phyloP scores from a whole-genome alignment of 2,888 invertebrate species.

The Lottia gigantea region DNA sequence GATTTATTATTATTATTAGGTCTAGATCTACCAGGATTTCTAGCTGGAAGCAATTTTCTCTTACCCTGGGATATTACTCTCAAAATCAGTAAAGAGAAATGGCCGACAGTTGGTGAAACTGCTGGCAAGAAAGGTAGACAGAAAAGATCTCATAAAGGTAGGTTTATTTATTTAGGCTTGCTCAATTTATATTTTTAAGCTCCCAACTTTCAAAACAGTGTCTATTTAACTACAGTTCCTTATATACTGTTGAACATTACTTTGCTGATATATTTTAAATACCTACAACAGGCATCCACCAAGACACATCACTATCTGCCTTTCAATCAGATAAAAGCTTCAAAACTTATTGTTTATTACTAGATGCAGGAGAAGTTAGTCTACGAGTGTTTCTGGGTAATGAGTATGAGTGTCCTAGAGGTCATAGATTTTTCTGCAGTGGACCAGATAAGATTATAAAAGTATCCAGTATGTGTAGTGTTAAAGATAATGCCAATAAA shows the following conservation, averaged over 20 bases:
- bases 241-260: too few relatives aligned
- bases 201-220: too few relatives aligned
- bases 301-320: too few relatives aligned
- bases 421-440: conserved; percentile 94
- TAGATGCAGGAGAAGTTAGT: conserved; percentile 52
- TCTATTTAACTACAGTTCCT: too few relatives aligned
- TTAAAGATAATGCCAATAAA: conserved; percentile 85
- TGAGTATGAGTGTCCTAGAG: conserved; percentile 97
- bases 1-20: conserved; percentile 41
- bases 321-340: too few relatives aligned
- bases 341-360: not conserved
- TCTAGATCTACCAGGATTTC: conserved; percentile 88
- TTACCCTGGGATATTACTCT: conserved; percentile 92
- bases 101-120: conserved; percentile 66
- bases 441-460: conserved; percentile 85
- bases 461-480: conserved; percentile 78
- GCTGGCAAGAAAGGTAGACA: conserved; percentile 64
- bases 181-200: too few relatives aligned
- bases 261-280: too few relatives aligned
- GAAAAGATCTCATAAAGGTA: conserved; percentile 34
- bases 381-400: conserved; percentile 78
- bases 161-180: too few relatives aligned
- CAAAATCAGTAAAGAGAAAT: conserved; percentile 68
- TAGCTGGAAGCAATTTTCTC: conserved; percentile 88
- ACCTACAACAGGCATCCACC: too few relatives aligned